Base-by-base conservation (phyloP, 2,888 invertebrate species). In the Patella depressa region DNA sequence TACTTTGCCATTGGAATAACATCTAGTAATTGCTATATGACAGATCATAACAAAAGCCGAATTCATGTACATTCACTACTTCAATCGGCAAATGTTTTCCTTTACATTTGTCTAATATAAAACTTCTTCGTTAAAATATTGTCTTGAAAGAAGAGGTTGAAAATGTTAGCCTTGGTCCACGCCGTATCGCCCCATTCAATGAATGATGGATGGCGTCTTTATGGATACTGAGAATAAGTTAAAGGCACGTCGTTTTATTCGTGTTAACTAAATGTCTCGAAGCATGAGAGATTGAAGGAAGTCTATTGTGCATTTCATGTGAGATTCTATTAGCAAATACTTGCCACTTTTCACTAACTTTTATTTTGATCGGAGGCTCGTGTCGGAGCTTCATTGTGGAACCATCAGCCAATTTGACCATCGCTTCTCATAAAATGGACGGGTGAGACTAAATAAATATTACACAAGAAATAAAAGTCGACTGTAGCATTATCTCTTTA, bases 281-380 rank as follows among this genome's bases (percentile, higher is more conserved):
- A 65, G 65, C 65, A 65, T 65, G 65, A 65, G 24, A 65, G 65
- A 65, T 65, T 65, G 65, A 65, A 24, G 65, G 19, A 65, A 65
- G 24, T 12, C 19, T 65, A 65, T 65, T 65, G 65, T 65, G 65
- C 65, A 24, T 65, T 65, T 65, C 65, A 65, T 65, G 65, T 24
- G 65, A 65, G 65, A 24, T 19, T 65, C 65, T 65, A 65, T 65
- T 65, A 65, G 24, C 65, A 65, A 65, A 65, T 65, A 24, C 19
- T 65, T 24, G 65, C 19, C 65, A 65, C 65, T 65, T 24, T 65
- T 65, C 65, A 65, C 65, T 65, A 65, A 65, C 19, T 65, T 65
- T 65, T 65, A 65, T 65, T 65, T 65, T 65, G 65, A 65, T 65
- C 65, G 65, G 65, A 19, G 65, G 24, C 65, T 65, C 65, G 65